Evolutionary conservation across 2,888 invertebrate genomes (phyloP).

Genomic region (Platypus cylindrus): DNA sequence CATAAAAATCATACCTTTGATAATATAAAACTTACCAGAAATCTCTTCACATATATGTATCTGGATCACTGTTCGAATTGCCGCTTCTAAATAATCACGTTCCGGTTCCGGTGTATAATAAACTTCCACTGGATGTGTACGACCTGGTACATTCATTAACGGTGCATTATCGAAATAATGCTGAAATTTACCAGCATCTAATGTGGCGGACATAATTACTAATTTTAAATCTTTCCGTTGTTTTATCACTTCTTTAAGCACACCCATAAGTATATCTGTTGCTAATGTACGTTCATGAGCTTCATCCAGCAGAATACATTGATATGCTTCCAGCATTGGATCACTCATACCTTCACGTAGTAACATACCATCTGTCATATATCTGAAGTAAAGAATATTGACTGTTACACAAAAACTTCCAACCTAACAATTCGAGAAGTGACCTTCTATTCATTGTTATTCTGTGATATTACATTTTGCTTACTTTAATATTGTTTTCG

Average conservation of each 20-base stretch:
- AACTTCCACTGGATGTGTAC: slow-evolving; percentile 93
- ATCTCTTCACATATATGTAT: slow-evolving; percentile 95
- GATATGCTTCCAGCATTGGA: slow-evolving; percentile 91
- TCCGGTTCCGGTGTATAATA: slow-evolving; percentile 99
- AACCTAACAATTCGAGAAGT: no score
- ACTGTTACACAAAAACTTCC: no score
- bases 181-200: slow-evolving; percentile 99
- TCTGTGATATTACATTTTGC: no score
- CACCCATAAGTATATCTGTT: slow-evolving; percentile 98
- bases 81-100: slow-evolving; percentile 94
- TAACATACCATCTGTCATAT: slow-evolving; percentile 99
- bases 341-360: slow-evolving; percentile 98
- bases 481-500: slow-evolving; percentile 83
- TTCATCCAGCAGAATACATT: slow-evolving; percentile 92
- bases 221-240: slow-evolving; percentile 88
- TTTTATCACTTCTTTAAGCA: slow-evolving; percentile 90
- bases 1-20: neutral
- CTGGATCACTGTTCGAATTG: slow-evolving; percentile 87
- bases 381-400: slow-evolving; percentile 37
- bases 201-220: slow-evolving; percentile 97
- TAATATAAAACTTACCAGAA: slow-evolving; percentile 47
- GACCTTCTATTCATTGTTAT: no score
- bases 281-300: slow-evolving; percentile 98
- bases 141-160: slow-evolving; percentile 94
- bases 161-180: slow-evolving; percentile 98